Percentiles rank a stretch among this genome's conserved stretches.
phyloP scores from a whole-genome alignment of 30 jellyfish, hydroid and myxozoan genomes.

The Sanderia malayensis region DNA sequence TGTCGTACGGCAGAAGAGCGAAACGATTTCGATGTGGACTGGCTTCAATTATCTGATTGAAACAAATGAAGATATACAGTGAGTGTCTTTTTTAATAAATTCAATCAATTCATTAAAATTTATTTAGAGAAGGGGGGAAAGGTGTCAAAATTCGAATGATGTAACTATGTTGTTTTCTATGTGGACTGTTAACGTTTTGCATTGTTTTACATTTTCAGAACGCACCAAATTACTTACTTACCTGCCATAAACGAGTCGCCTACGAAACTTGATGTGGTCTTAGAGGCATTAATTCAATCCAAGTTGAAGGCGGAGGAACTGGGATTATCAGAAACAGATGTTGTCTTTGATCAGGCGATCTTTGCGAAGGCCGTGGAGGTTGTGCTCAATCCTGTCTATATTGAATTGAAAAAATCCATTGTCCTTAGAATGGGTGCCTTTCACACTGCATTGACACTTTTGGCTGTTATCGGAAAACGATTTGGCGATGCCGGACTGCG shows the following conservation, averaged over 20 bases:
- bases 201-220: not conserved
- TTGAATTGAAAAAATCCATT: slow-evolving; percentile 26
- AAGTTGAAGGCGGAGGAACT: slow-evolving; percentile 49
- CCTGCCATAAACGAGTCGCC: slow-evolving; percentile 52
- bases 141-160: not conserved
- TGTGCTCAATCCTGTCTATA: slow-evolving; percentile 5
- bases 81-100: not conserved
- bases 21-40: not conserved
- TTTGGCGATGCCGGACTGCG: slow-evolving; percentile 54
- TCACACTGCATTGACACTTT: slow-evolving; percentile 29
- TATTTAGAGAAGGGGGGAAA: not conserved
- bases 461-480: slow-evolving; percentile 54
- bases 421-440: slow-evolving; percentile 56
- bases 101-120: not conserved
- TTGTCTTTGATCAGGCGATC: slow-evolving; percentile 56
- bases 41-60: not conserved
- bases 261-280: slow-evolving; percentile 49
- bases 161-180: not conserved
- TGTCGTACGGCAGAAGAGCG: not conserved
- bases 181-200: not conserved
- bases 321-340: slow-evolving; percentile 48
- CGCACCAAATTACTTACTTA: slow-evolving; percentile 19
- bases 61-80: not conserved
- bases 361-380: slow-evolving; percentile 66
- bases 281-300: slow-evolving; percentile 28